Conservation (phyloP, 2,113 vertebrate species). For the Gopherus evgoodei region DNA sequence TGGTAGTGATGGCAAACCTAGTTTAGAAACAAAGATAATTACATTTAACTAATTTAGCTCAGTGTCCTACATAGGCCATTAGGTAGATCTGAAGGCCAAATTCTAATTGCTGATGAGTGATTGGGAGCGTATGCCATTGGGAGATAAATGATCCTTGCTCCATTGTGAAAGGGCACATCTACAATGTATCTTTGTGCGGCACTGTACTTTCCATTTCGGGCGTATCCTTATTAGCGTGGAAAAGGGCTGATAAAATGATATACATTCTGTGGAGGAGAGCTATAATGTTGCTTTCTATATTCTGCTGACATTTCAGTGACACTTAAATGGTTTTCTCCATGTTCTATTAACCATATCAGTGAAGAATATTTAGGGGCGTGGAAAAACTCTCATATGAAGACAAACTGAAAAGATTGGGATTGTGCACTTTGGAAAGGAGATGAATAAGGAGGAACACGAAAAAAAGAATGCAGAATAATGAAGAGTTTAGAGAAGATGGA, state of each 20-base stretch:
- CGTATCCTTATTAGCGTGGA: background rate
- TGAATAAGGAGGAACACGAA: background rate
- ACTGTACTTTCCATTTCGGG: fast-evolving
- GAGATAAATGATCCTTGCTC: background rate
- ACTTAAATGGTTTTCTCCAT: background rate
- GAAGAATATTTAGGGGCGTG: background rate
- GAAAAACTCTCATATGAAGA: background rate
- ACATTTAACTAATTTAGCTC: background rate
- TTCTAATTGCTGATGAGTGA: background rate
- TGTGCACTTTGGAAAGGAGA: background rate
- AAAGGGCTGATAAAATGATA: background rate
- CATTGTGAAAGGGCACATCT: background rate
- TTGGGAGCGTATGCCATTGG: fast-evolving
- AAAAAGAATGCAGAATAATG: background rate
- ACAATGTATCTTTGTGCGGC: background rate
- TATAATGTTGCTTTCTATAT: background rate
- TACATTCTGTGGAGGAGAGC: background rate
- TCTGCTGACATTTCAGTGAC: background rate
- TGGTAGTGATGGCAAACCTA: background rate
- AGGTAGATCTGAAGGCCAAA: background rate
- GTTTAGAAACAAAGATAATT: background rate
- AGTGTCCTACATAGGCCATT: background rate
- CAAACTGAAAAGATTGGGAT: background rate
- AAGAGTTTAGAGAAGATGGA: background rate
- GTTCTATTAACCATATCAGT: fast-evolving